Conservation (phyloP, 2,113 vertebrate species). For the Pithys albifrons region DNA sequence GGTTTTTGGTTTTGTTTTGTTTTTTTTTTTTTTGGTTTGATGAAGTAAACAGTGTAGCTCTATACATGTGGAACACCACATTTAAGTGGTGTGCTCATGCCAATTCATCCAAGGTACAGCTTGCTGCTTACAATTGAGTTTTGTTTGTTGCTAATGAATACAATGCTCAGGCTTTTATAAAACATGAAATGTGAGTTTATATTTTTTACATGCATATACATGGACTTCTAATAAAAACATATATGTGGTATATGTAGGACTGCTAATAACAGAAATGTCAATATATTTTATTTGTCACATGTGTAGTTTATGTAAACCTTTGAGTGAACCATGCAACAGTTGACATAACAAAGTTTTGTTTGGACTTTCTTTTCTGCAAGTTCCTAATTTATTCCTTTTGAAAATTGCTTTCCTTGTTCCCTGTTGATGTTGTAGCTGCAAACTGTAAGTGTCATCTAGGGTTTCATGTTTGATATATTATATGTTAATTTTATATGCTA, state of each 20-base stretch:
- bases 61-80: background rate
- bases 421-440: background rate
- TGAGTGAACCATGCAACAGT: background rate
- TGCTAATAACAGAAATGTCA: background rate
- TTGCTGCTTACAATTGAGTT: background rate
- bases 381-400: conserved; percentile 42
- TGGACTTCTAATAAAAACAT: background rate
- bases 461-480: conserved; percentile 39
- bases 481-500: background rate
- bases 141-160: background rate
- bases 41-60: background rate
- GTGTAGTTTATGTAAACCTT: conserved; percentile 19
- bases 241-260: background rate
- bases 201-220: background rate
- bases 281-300: background rate
- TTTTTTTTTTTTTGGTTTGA: background rate
- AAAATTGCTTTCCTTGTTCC: background rate
- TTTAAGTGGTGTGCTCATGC: background rate
- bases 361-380: background rate
- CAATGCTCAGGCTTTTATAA: background rate
- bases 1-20: background rate
- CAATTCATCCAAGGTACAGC: background rate
- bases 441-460: conserved; percentile 3
- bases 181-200: conserved; percentile 7
- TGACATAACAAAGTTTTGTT: background rate